Percentiles rank a stretch among this genome's conserved stretches.
Conservation (phyloP, 2,797 vertebrate genomes). For the Intellagama lesueurii region DNA sequence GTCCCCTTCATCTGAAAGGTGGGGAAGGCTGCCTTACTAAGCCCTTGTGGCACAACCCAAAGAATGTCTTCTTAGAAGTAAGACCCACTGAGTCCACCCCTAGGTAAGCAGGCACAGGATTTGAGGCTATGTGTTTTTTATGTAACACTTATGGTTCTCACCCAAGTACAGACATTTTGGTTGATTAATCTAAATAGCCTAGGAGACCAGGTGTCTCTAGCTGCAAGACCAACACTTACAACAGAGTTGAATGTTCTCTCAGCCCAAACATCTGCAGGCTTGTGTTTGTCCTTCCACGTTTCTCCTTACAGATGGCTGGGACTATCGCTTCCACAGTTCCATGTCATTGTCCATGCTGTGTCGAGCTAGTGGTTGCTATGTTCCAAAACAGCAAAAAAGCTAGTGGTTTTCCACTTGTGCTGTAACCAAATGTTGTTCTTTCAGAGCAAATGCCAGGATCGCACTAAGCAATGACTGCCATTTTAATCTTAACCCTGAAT, state of each 20-base stretch:
- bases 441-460: not conserved
- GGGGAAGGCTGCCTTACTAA: not conserved
- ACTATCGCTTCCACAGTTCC: not conserved
- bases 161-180: not conserved
- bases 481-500: not conserved
- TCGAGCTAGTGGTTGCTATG: not conserved
- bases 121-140: not conserved
- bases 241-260: not conserved
- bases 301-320: not conserved
- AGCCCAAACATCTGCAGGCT: not conserved
- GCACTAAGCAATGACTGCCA: not conserved
- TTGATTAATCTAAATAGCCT: not conserved
- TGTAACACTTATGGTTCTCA: not conserved
- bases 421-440: not conserved
- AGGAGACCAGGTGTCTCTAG: not conserved
- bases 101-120: not conserved
- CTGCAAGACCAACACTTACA: not conserved
- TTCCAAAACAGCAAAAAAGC: not conserved
- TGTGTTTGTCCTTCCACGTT: not conserved
- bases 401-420: not conserved
- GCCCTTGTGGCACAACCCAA: not conserved
- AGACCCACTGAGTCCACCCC: not conserved
- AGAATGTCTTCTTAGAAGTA: not conserved
- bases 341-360: not conserved
- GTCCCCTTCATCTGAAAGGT: not conserved